A percentile compares a stretch with the other conserved stretches of the same genome.
These are phyloP conservation scores for Frieseomelitta varia DNA, from an alignment of 1,140 invertebrate genomes.

Conservation along the genomic window DNA sequence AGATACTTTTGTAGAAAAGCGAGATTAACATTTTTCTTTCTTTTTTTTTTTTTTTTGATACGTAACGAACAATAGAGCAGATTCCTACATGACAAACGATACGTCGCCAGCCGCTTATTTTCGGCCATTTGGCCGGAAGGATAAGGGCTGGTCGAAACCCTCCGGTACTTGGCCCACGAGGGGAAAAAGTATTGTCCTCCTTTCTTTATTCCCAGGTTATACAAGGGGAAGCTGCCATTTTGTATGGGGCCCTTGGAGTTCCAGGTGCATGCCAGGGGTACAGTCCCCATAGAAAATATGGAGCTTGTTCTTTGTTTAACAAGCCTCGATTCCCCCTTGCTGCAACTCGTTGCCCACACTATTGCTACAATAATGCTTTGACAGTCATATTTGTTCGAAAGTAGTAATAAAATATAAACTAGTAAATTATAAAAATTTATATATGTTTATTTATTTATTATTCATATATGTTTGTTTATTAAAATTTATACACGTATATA, in stretches of 20 bases:
- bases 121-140: slow-evolving; percentile 70
- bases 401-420: neutral
- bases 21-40: slow-evolving; percentile 32
- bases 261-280: slow-evolving; percentile 79
- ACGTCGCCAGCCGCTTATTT: slow-evolving; percentile 65
- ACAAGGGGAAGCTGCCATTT: slow-evolving; percentile 78
- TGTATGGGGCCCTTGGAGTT: slow-evolving; percentile 78
- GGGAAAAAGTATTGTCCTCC: slow-evolving; percentile 78
- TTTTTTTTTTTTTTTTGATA: neutral
- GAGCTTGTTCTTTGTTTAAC: slow-evolving; percentile 71
- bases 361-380: neutral
- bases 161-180: slow-evolving; percentile 64
- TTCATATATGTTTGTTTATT: no score
- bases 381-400: neutral
- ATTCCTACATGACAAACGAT: slow-evolving; percentile 46
- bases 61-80: neutral
- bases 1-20: neutral
- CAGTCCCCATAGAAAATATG: slow-evolving; percentile 78
- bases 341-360: neutral
- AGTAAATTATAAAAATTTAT: neutral
- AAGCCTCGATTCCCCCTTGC: neutral
- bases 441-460: no score
- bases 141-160: slow-evolving; percentile 72
- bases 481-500: neutral
- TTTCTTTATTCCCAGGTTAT: slow-evolving; percentile 67